Percentiles rank a stretch among this genome's conserved stretches.
phyloP scores from a whole-genome alignment of 2,797 vertebrate genomes.

The Crenuchus spilurus region DNA sequence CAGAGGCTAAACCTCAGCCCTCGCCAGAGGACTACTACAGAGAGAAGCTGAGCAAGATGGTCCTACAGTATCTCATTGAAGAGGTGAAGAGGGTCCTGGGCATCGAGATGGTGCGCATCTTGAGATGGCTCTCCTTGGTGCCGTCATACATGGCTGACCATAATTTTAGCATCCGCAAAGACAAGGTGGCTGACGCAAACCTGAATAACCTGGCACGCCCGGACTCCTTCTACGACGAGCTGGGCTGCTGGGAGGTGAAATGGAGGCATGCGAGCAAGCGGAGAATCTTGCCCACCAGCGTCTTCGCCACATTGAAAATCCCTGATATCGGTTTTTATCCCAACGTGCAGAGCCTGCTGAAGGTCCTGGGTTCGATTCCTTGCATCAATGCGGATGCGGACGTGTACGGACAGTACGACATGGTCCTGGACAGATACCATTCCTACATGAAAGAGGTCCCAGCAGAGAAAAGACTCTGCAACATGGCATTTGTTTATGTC shows the following conservation, averaged over 20 bases:
- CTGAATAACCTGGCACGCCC: constrained; percentile 93
- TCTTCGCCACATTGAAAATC: constrained; percentile 93
- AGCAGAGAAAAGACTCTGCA: constrained; percentile 84
- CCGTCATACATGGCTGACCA: constrained; percentile 98
- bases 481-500: constrained; percentile 89
- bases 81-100: constrained; percentile 94
- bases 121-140: constrained; percentile 92
- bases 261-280: constrained; percentile 96
- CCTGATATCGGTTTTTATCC: constrained; percentile 96
- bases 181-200: constrained; percentile 93
- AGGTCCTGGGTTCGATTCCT: constrained; percentile 91
- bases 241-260: constrained; percentile 97
- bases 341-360: constrained; percentile 92
- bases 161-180: constrained; percentile 94
- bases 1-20: constrained; percentile 72
- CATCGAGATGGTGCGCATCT: constrained; percentile 90
- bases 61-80: constrained; percentile 89
- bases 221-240: constrained; percentile 93
- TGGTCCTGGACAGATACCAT: constrained; percentile 87
- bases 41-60: constrained; percentile 86
- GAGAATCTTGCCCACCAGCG: constrained; percentile 90
- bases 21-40: constrained; percentile 91
- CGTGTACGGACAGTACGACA: constrained; percentile 88
- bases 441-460: constrained; percentile 87
- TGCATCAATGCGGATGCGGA: constrained; percentile 90